phyloP scores from a whole-genome alignment of 2,888 invertebrate genomes.

The Drosophila rellima region DNA sequence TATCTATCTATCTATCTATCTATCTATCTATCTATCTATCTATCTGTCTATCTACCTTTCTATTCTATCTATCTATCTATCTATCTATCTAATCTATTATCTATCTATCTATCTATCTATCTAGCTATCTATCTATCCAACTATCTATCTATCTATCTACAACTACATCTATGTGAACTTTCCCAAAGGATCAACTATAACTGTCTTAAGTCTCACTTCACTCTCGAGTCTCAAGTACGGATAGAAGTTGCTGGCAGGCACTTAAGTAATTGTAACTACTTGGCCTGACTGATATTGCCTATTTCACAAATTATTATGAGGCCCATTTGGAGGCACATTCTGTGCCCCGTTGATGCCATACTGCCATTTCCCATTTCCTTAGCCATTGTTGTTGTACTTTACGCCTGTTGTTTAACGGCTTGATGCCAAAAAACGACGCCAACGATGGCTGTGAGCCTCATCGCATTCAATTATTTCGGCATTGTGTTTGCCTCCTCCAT shows the following conservation, averaged over 20 bases:
- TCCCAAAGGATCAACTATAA: constrained; percentile 33
- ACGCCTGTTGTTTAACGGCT: constrained; percentile 81
- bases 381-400: constrained; percentile 48
- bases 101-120: background rate
- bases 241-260: constrained; percentile 56
- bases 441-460: constrained; percentile 77
- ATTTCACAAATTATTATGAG: constrained; percentile 80
- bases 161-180: background rate
- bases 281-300: constrained; percentile 78
- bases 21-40: background rate
- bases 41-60: background rate
- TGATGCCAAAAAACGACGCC: constrained; percentile 76
- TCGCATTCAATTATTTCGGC: constrained; percentile 82
- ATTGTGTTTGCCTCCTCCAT: constrained; percentile 62
- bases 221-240: constrained; percentile 5
- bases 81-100: background rate
- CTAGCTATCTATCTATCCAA: no score
- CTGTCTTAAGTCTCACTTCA: constrained; percentile 15
- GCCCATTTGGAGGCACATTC: constrained; percentile 76
- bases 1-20: background rate
- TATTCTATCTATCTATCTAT: no score
- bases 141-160: background rate
- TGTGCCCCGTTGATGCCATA: constrained; percentile 33
- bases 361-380: constrained; percentile 38
- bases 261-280: constrained; percentile 81